These are phyloP conservation scores for Aphelinus certus DNA, from an alignment of 1,140 invertebrate genomes.

Conservation along the genomic window DNA sequence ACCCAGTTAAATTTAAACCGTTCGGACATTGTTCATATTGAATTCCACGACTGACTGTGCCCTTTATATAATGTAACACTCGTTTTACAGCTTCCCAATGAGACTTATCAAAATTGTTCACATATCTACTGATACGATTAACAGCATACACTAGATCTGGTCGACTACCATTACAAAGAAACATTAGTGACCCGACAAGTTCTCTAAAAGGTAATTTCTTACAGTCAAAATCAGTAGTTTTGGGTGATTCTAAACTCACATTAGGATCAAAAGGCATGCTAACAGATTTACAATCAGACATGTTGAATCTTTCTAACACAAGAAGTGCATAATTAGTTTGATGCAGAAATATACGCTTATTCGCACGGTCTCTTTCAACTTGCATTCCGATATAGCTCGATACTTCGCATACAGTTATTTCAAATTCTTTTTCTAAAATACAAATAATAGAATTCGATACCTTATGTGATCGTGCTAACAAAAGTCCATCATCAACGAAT, in stretches of 20 bases:
- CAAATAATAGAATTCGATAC: not conserved
- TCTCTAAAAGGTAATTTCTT: conserved; percentile 52
- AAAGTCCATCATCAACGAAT: conserved; percentile 11
- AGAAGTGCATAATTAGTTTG: conserved; percentile 41
- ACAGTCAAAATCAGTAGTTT: not conserved
- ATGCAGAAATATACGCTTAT: conserved; percentile 3
- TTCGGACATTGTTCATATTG: conserved; percentile 21
- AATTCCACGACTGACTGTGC: conserved; percentile 49
- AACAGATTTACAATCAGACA: conserved; percentile 42
- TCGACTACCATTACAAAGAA: conserved; percentile 52
- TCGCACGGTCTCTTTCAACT: not conserved
- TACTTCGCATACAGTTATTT: not conserved
- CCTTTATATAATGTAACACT: conserved; percentile 58
- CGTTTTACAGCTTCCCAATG: conserved; percentile 59
- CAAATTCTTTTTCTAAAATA: not conserved
- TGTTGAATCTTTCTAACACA: conserved; percentile 41
- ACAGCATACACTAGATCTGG: conserved; percentile 62
- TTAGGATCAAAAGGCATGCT: conserved; percentile 40
- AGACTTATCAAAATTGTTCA: conserved; percentile 42
- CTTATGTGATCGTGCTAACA: not conserved
- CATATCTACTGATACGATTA: conserved; percentile 50
- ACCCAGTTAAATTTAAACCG: not conserved
- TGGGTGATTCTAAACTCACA: not conserved
- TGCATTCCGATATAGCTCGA: not conserved
- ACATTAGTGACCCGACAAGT: conserved; percentile 57